These are phyloP conservation scores for Nematostella vectensis DNA, from an alignment of 92 coral and sea anemone genomes.

Conservation along the genomic window DNA sequence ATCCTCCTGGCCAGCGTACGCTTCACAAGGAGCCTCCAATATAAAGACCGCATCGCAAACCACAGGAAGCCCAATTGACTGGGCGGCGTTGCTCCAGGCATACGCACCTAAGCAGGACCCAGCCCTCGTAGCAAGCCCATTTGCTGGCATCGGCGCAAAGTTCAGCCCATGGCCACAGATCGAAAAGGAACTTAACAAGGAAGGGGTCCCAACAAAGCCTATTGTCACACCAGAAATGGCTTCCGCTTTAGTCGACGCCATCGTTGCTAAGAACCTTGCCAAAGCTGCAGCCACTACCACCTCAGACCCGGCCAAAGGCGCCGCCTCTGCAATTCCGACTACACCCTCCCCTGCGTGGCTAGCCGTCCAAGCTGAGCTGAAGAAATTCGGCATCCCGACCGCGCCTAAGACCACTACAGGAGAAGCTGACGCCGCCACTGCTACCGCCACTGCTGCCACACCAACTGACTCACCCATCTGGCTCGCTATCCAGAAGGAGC, in stretches of 20 bases:
- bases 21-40: too few species aligned
- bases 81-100: too few species aligned
- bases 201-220: neutral
- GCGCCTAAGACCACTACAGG: too few species aligned
- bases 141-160: neutral
- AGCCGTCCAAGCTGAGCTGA: neutral
- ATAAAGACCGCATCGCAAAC: too few species aligned
- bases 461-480: neutral
- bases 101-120: neutral
- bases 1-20: too few species aligned
- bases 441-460: neutral
- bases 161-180: neutral
- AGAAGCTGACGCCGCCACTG: too few species aligned
- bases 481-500: neutral
- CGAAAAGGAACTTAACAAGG: neutral
- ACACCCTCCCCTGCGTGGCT: neutral
- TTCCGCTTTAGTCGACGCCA: neutral
- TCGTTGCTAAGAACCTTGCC: neutral
- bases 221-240: neutral
- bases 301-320: neutral
- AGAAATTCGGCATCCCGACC: neutral
- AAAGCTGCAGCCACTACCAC: neutral
- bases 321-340: neutral
- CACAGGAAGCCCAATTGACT: too few species aligned
- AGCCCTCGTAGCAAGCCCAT: neutral